A percentile compares a stretch with the other conserved stretches of the same genome.
Evolutionary conservation across 2,888 invertebrate genomes (phyloP).

Genomic region (Chalcosyrphus nemorum): DNA sequence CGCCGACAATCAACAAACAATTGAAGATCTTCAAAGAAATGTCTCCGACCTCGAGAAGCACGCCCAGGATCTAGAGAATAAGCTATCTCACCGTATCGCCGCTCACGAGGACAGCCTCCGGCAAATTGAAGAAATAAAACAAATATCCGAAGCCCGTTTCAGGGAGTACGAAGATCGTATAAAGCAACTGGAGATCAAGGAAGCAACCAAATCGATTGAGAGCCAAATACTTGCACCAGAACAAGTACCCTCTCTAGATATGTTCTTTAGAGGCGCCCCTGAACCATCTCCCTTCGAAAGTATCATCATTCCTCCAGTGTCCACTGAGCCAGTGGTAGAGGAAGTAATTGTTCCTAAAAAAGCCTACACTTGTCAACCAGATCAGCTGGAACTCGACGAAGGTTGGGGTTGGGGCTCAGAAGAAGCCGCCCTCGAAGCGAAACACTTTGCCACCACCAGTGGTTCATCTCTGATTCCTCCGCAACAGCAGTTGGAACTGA

Average conservation of each 20-base stretch:
- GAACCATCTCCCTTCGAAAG: slow-evolving; percentile 73
- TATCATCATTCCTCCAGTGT: slow-evolving; percentile 71
- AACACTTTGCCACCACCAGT: slow-evolving; percentile 77
- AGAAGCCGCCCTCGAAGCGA: slow-evolving; percentile 83
- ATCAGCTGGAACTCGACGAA: slow-evolving; percentile 74
- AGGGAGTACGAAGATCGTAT: slow-evolving; percentile 76
- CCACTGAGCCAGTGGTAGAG: slow-evolving; percentile 78
- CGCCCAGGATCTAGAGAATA: slow-evolving; percentile 80
- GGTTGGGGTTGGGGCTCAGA: slow-evolving; percentile 82
- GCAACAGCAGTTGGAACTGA: slow-evolving; percentile 78
- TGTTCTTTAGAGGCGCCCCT: slow-evolving; percentile 78
- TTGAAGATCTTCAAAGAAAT: slow-evolving; percentile 80
- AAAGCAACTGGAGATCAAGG: slow-evolving; percentile 73
- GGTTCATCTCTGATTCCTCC: slow-evolving; percentile 74
- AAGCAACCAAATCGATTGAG: slow-evolving; percentile 75
- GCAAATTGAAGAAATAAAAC: slow-evolving; percentile 75
- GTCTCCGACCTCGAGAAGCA: slow-evolving; percentile 81
- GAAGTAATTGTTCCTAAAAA: slow-evolving; percentile 83
- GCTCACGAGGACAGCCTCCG: slow-evolving; percentile 74
- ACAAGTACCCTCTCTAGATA: slow-evolving; percentile 77
- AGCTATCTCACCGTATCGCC: slow-evolving; percentile 77
- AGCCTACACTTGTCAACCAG: slow-evolving; percentile 83
- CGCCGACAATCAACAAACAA: slow-evolving; percentile 79
- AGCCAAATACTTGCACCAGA: slow-evolving; percentile 73
- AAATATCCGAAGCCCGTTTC: slow-evolving; percentile 70